Conservation (phyloP, 1,140 invertebrate species). For the Oppia nitens region DNA sequence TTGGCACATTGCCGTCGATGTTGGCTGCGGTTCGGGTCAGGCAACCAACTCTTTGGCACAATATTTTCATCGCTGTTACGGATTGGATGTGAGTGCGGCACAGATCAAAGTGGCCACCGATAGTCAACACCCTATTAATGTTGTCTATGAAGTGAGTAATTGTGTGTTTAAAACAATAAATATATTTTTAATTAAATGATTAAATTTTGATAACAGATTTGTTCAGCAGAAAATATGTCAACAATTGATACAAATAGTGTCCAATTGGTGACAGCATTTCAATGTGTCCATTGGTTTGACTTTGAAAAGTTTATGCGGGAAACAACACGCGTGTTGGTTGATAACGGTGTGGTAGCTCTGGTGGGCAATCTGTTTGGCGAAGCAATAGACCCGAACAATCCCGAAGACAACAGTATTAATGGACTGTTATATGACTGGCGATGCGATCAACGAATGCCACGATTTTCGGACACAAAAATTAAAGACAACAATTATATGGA, state of each 20-base stretch:
- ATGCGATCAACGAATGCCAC: neutral
- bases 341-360: conserved; percentile 25
- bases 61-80: conserved; percentile 30
- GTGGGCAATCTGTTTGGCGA: conserved; percentile 20
- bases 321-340: conserved; percentile 23
- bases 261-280: conserved; percentile 26
- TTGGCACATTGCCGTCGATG: conserved; percentile 25
- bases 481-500: too few species aligned
- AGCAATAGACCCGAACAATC: neutral
- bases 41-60: conserved; percentile 28
- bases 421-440: neutral
- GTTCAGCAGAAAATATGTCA: neutral
- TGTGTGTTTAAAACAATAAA: neutral
- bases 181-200: neutral
- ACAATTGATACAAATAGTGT: conserved; percentile 17
- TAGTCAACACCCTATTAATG: neutral
- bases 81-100: conserved; percentile 28
- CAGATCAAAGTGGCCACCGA: conserved; percentile 27
- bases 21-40: conserved; percentile 36
- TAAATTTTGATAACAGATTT: neutral
- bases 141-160: neutral
- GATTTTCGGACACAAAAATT: too few species aligned
- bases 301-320: conserved; percentile 25
- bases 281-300: conserved; percentile 28
- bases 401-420: neutral